Base-by-base conservation (phyloP, 2,797 vertebrate species). In the Notamacropus eugenii region DNA sequence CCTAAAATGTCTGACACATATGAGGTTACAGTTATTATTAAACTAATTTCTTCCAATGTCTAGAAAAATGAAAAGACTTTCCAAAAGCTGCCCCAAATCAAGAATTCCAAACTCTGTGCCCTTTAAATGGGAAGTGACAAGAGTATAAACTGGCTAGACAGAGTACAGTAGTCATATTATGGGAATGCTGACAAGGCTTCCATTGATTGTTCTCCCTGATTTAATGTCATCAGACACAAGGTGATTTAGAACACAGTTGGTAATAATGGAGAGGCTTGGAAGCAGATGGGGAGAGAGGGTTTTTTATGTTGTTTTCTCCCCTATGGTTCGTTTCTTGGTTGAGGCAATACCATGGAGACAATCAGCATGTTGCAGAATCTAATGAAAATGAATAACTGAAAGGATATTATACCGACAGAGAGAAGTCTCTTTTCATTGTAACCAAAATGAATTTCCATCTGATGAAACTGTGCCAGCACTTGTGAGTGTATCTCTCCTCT, bases 241-340 rank as follows among this genome's bases (percentile, higher is more conserved):
- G 92, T 98, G 97, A 98, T 98, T 98, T 98, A 97, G 59, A 97
- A 92, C 92, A 97, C 27, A 74, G 12, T 46, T 62, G 40, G 96
- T 96, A 98, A 98, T 98, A 98, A 98, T 96, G 91, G 74, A 97
- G 95, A 98, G 29, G 27, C 46, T 93, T 91, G 92, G 55, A 92
- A 97, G 56, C 93, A 97, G 90, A 97, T 92, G 97, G 87, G 90
- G 27, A 97, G 95, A 1, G 34, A 97, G n/a, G 56, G n/a, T 50
- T 67, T 98, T 97, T 97, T 95, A 97, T 93, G 94, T 54, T 6
- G 91, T 90, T 92, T 92, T 94, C 59, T 98, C 93, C 62, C 56
- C 46, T n/a, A 95, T 90, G 93, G 90, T 97, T 98, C 93, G 58
- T 94, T 98, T 46, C 74, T 95, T 98, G 82, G 95, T 97, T 98